Evolutionary conservation across 92 coral and sea anemone genomes (phyloP).

Genomic region (Heteractis magnifica): DNA sequence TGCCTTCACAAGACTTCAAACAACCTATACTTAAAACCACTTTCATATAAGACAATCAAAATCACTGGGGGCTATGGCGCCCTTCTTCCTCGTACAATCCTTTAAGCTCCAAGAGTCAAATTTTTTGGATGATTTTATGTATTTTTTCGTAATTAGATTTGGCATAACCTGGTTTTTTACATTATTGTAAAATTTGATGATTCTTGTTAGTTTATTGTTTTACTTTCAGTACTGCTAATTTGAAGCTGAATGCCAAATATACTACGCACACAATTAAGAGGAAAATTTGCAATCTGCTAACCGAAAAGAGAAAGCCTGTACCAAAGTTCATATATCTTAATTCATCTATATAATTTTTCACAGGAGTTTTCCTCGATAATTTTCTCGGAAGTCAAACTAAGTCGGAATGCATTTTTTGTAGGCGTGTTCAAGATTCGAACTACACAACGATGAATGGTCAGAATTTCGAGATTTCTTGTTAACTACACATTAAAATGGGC

Average conservation of each 20-base stretch:
- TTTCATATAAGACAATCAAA: too few relatives aligned
- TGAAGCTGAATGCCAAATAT: background rate
- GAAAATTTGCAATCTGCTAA: background rate
- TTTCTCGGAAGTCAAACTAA: too few relatives aligned
- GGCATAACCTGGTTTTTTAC: background rate
- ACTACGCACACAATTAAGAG: background rate
- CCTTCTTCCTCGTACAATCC: too few relatives aligned
- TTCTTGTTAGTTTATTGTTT: background rate
- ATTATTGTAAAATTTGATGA: background rate
- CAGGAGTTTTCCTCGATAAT: too few relatives aligned
- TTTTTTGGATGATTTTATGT: background rate
- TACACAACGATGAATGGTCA: background rate
- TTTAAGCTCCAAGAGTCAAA: background rate
- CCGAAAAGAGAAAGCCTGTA: background rate
- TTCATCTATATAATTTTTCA: too few relatives aligned
- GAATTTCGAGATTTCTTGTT: background rate
- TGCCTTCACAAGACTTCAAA: too few relatives aligned
- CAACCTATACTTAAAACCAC: too few relatives aligned
- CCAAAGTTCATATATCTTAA: too few relatives aligned
- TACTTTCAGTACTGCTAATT: background rate
- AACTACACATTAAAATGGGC: background rate
- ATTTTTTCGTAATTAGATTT: background rate
- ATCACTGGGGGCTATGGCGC: too few relatives aligned
- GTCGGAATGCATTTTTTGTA: background rate
- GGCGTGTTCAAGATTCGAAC: background rate